Percentiles rank a stretch among this genome's conserved stretches.
Conservation (phyloP, 1,140 invertebrate species). For the Euwallacea fornicatus region DNA sequence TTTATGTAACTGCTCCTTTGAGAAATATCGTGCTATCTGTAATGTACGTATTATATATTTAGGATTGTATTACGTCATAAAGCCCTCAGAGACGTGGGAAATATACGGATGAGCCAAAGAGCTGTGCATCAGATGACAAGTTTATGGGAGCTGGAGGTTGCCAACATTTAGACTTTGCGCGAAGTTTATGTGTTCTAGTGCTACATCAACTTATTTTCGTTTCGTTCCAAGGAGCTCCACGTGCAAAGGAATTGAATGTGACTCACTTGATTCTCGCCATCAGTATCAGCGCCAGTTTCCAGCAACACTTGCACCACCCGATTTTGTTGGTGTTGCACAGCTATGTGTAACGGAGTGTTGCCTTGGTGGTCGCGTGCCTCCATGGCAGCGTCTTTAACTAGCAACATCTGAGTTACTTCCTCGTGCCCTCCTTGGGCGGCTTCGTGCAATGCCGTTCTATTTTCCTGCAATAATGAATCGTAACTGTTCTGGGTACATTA, state of each 20-base stretch:
- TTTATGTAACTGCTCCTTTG: too few species aligned
- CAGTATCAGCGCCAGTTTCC: constrained; percentile 61
- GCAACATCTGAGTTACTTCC: constrained; percentile 67
- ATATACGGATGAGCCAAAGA: too few species aligned
- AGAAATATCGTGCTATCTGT: too few species aligned
- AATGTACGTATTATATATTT: too few species aligned
- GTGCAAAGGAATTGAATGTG: neutral
- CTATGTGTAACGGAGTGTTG: constrained; percentile 78
- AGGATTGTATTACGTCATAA: too few species aligned
- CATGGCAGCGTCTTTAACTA: constrained; percentile 60
- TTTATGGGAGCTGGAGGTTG: too few species aligned
- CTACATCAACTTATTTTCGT: neutral
- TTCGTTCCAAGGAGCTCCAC: too few species aligned
- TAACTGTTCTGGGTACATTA: too few species aligned
- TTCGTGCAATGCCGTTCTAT: constrained; percentile 71
- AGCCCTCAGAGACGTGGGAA: too few species aligned
- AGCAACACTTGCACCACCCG: constrained; percentile 71
- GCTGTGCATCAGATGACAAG: too few species aligned
- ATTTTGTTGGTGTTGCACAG: constrained; percentile 77
- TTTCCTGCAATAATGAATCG: constrained; percentile 53
- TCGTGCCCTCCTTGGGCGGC: constrained; percentile 73
- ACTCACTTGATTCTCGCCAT: constrained; percentile 59
- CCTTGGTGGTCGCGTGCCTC: constrained; percentile 72
- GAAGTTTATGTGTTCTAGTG: too few species aligned
- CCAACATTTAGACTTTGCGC: too few species aligned